phyloP scores from a whole-genome alignment of 1,140 invertebrate genomes.

The Calycopis cecrops region DNA sequence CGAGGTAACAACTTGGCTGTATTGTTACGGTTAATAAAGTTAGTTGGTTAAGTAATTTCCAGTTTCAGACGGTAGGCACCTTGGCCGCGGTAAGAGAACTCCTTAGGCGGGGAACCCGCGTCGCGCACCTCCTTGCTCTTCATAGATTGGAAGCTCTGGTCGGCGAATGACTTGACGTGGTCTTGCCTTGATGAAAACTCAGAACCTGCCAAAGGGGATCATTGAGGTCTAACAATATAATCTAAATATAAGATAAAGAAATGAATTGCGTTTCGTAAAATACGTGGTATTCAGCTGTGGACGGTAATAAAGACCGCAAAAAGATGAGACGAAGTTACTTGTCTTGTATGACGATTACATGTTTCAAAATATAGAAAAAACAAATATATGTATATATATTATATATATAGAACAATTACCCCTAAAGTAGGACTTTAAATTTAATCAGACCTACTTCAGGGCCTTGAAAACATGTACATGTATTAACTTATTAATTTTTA shows the following conservation, averaged over 20 bases:
- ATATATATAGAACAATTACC: too few species aligned
- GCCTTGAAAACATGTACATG: too few species aligned
- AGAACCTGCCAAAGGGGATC: slow-evolving; percentile 55
- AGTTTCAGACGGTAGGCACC: slow-evolving; percentile 47
- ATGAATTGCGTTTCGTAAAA: background rate
- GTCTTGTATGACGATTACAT: too few species aligned
- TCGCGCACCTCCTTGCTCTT: slow-evolving; percentile 86
- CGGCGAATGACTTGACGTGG: slow-evolving; percentile 81
- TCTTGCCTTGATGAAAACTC: slow-evolving; percentile 68
- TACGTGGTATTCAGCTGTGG: background rate
- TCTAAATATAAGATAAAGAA: background rate
- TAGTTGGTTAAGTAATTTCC: slow-evolving; percentile 55
- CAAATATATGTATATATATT: too few species aligned
- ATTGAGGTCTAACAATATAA: slow-evolving; percentile 31
- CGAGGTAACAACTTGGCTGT: slow-evolving; percentile 3
- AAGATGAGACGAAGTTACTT: too few species aligned
- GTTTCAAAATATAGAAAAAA: too few species aligned
- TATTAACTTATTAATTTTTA: too few species aligned
- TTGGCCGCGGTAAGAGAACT: slow-evolving; percentile 74
- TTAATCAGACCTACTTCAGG: too few species aligned
- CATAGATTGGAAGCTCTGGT: slow-evolving; percentile 84
- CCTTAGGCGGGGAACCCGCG: slow-evolving; percentile 82
- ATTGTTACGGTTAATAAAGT: slow-evolving; percentile 61
- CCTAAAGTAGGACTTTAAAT: too few species aligned
- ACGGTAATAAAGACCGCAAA: too few species aligned